Conservation (phyloP, 1,140 invertebrate genomes). For the Diorhabda carinulata region DNA sequence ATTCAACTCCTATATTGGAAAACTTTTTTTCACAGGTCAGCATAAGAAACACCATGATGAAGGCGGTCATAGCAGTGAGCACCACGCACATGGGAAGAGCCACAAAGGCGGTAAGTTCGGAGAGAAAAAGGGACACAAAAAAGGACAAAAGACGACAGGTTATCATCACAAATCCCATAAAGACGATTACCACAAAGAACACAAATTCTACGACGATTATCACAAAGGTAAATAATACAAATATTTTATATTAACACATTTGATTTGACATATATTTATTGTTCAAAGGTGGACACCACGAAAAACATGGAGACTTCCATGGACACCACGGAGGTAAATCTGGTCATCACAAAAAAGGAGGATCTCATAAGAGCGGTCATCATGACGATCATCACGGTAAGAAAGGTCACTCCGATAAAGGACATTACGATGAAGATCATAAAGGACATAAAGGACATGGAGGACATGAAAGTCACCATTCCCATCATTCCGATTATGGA, state of each 20-base stretch:
- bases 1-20: not conserved
- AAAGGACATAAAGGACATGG: conserved; percentile 68
- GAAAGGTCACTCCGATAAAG: conserved; percentile 64
- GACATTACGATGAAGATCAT: conserved; percentile 71
- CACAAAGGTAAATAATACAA: conserved; percentile 51
- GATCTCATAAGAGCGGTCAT: conserved; percentile 65
- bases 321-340: conserved; percentile 65
- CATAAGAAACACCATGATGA: conserved; percentile 74
- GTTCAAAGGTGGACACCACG: conserved; percentile 61
- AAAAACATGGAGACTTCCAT: conserved; percentile 67
- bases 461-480: conserved; percentile 62
- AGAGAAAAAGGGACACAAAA: conserved; percentile 65
- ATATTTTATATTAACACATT: not conserved
- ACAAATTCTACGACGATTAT: conserved; percentile 74
- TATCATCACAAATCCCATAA: conserved; percentile 79
- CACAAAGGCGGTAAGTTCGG: conserved; percentile 67
- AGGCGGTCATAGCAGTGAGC: conserved; percentile 62
- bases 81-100: conserved; percentile 71
- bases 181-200: conserved; percentile 74
- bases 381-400: conserved; percentile 62
- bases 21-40: conserved; percentile 47
- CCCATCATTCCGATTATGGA: conserved; percentile 61
- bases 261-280: not conserved
- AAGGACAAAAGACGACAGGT: conserved; percentile 66
- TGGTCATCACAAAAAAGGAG: conserved; percentile 64